Base-by-base conservation (phyloP, 1,140 invertebrate genomes). In the Bicyclus anynana region DNA sequence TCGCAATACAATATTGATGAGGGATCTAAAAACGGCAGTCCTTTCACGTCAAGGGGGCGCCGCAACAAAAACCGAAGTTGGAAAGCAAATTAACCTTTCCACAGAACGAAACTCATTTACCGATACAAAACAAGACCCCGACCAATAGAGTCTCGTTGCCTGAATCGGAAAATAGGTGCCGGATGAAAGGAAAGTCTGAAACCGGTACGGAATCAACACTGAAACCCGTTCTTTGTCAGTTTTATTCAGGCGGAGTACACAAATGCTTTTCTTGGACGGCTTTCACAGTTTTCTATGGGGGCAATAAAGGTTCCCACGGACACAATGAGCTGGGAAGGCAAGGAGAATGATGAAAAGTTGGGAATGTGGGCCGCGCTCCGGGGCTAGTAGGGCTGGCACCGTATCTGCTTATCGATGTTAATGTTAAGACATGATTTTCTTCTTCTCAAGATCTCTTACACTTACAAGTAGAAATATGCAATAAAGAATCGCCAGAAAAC, bases 251-350 rank as follows among this genome's bases (percentile, higher is more conserved):
- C 62, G 62, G 53, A 62, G 69, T 73, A 67, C 78, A 87, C 84
- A 87, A 87, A 84, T 77, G 82, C 77, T 82, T 87, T 87, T 81
- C 80, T 87, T 84, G 80, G 69, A 63, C 74, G 71, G 76, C 77
- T 80, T 87, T 84, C 80, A 84, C 74, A 71, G 70, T 77, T 85
- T 85, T 87, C 81, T 85, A 87, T 87, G 76, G 77, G 65, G 81
- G 80, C 70, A 87, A 87, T 87, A 87, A 87, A 85, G 82, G 82
- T 83, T 85, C 74, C 73, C 78, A 80, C 84, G 84, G 81, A 80
- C 84, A 87, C 84, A 87, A 87, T 84, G 72, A 62, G 72, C 67
- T 59, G 66, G 76, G 76, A 80, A 82, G 80, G 79, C 77, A 77
- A 82, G 80, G 73, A 74, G 77, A 76, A 67, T 78, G 78, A 81